Conservation (phyloP, 2,888 invertebrate genomes). For the Lucinisca nassula region DNA sequence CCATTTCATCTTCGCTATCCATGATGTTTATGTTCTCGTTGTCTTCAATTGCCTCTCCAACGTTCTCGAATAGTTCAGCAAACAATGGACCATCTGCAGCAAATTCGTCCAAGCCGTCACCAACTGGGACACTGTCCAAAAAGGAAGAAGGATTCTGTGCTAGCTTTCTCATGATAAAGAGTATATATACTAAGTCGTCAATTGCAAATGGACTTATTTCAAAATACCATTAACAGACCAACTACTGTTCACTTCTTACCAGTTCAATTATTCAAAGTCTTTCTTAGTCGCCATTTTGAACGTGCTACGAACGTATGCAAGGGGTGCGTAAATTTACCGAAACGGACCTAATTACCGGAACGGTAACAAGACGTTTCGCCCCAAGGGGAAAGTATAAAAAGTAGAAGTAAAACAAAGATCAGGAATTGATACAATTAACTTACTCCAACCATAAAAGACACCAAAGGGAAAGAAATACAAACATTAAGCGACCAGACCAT, state of each 20-base stretch:
- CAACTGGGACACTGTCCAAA: slow-evolving; percentile 54
- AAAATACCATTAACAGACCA: neutral
- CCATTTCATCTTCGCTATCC: slow-evolving; percentile 36
- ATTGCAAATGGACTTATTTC: neutral
- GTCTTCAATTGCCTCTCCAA: neutral
- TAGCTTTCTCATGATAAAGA: neutral
- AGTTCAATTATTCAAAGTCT: neutral
- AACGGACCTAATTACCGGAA: too few relatives aligned
- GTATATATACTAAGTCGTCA: neutral
- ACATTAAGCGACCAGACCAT: too few relatives aligned
- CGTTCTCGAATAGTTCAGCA: slow-evolving; percentile 16
- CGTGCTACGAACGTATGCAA: too few relatives aligned
- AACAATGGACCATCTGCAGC: slow-evolving; percentile 72
- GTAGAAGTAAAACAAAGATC: too few relatives aligned
- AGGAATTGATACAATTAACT: too few relatives aligned
- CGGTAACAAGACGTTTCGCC: too few relatives aligned
- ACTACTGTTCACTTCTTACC: neutral
- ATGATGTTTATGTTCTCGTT: slow-evolving; percentile 3
- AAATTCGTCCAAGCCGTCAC: slow-evolving; percentile 70
- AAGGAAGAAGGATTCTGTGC: slow-evolving; percentile 29
- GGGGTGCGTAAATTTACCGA: too few relatives aligned
- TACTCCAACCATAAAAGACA: too few relatives aligned
- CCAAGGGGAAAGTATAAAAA: too few relatives aligned
- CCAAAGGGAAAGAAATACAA: too few relatives aligned
- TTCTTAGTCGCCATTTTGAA: neutral